Percentiles rank a stretch among this genome's conserved stretches.
Evolutionary conservation across 2,797 vertebrate genomes (phyloP).

Genomic region (Scolopax bukidnonensis): DNA sequence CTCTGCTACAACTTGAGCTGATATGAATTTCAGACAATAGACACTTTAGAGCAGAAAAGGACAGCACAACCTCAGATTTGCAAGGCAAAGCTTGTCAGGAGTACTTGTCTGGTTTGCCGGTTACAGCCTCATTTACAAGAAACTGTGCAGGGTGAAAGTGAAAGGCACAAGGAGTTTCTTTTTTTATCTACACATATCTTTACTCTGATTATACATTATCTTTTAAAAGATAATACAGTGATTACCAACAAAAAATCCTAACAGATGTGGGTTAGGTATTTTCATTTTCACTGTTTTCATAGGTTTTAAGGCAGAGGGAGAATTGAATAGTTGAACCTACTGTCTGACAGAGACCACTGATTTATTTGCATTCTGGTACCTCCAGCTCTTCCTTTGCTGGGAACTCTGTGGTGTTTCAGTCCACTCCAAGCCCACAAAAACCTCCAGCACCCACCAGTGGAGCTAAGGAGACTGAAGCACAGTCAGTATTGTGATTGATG

Average conservation of each 20-base stretch:
- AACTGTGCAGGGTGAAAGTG: constrained; percentile 40
- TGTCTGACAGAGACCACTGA: not conserved
- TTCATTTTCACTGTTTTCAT: constrained; percentile 39
- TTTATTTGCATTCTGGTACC: not conserved
- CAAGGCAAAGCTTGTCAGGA: not conserved
- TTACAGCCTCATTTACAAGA: constrained; percentile 63
- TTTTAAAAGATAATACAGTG: not conserved
- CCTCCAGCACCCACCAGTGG: not conserved
- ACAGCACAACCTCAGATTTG: not conserved
- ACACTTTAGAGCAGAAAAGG: not conserved
- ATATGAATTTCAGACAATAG: not conserved
- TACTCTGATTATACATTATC: not conserved
- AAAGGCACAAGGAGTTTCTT: constrained; percentile 37
- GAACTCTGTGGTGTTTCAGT: not conserved
- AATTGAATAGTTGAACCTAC: not conserved
- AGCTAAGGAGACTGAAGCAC: not conserved
- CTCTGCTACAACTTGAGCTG: not conserved
- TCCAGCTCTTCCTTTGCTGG: not conserved
- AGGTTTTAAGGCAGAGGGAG: not conserved
- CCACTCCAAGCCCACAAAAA: not conserved
- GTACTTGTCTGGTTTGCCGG: not conserved
- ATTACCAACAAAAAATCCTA: not conserved
- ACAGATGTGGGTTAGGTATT: not conserved
- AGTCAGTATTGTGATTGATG: not conserved
- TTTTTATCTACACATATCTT: not conserved